These are phyloP conservation scores for Neodiprion pinetum DNA, from an alignment of 1,140 invertebrate genomes.

Conservation along the genomic window DNA sequence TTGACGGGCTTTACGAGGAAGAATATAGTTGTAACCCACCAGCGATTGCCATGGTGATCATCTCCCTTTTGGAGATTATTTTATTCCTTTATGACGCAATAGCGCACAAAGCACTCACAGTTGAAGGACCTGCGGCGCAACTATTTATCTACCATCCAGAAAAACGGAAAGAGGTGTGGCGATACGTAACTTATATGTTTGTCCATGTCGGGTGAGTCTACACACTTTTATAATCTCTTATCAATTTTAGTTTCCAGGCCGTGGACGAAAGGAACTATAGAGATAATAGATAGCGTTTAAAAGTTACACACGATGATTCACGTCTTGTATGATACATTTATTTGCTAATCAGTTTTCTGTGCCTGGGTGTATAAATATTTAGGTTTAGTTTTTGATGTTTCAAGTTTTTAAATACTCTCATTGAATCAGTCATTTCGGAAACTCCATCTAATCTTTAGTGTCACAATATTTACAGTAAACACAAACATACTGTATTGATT, in stretches of 20 bases:
- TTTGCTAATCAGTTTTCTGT: too few species aligned
- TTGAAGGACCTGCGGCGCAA: conserved; percentile 75
- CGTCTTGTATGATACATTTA: too few species aligned
- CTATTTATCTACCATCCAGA: conserved; percentile 91
- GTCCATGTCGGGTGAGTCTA: conserved; percentile 88
- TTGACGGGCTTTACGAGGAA: conserved; percentile 83
- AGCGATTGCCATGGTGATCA: conserved; percentile 83
- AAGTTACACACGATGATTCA: too few species aligned
- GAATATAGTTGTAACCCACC: conserved; percentile 88
- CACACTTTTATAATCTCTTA: conserved; percentile 15
- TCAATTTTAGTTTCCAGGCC: conserved; percentile 24
- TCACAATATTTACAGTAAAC: too few species aligned
- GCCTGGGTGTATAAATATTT: too few species aligned
- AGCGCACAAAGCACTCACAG: conserved; percentile 44
- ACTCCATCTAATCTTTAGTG: too few species aligned
- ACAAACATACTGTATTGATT: too few species aligned
- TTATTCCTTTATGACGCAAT: conserved; percentile 73
- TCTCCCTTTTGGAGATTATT: conserved; percentile 75
- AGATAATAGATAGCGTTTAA: too few species aligned
- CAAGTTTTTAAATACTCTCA: too few species aligned
- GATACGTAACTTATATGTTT: conserved; percentile 95
- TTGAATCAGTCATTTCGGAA: too few species aligned
- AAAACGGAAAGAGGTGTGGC: conserved; percentile 87
- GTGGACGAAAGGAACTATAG: too few species aligned
- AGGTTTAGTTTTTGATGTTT: too few species aligned